Base-by-base conservation (phyloP, 35 echinoderm and acorn worm species). In the Holothuria glaberrima region DNA sequence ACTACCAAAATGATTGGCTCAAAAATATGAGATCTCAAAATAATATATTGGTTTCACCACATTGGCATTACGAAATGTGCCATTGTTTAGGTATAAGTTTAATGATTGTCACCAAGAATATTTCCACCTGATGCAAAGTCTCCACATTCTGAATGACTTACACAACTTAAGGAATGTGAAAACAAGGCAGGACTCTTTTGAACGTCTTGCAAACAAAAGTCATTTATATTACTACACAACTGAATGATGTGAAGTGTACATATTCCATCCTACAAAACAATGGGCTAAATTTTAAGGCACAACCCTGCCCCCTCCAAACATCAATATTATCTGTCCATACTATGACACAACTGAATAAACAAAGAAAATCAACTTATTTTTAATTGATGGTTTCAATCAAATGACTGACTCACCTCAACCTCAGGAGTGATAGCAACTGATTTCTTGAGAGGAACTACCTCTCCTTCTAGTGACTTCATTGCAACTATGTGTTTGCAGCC, bases 381-480 rank as follows among this genome's bases (percentile, higher is more conserved):
- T 30, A 0, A n/a, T 48, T 17, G 21, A 34, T 25, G 18, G 0
- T 9, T 10, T 12, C n/a, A 78, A 78, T 2, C n/a, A 48, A 25
- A 48, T 0, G 7, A 29, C 71, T n/a, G n/a, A 33, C 71, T 9
- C 56, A 99, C 97, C 93, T 99, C 97, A 28, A 99, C 97, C 57
- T 99, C 97, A 14, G 91, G 91, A 9, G 88, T 99, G 59, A 99
- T 93, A 24, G 92, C 88, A n/a, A 99, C 91, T 12, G 97, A 84
- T 29, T 94, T 94, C 58, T 91, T 81, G 59, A 99, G 89, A 4
- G 93, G 93, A 14, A 99, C 97, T 12, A 99, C 91, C 41, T 99
- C 97, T 71, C 97, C 97, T 88, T 99, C 93, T 32, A 99, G 67
- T 10, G 97, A 99, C 59, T 95, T 99, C 97, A 99, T 99, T 48